Conservation (phyloP, 2,888 invertebrate genomes). For the Drosophila kanekoi region DNA sequence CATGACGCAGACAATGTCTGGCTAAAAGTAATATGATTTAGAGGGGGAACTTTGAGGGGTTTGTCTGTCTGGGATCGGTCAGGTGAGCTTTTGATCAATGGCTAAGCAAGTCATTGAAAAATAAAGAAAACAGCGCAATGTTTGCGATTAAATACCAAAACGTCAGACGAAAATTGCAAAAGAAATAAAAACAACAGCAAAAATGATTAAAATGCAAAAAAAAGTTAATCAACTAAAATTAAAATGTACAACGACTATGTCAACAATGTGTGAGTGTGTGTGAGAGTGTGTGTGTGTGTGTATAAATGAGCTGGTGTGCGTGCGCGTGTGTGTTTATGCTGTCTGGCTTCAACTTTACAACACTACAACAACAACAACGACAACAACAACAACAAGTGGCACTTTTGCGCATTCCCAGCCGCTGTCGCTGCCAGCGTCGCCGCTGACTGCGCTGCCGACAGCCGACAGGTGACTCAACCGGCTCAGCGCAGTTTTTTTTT, state of each 20-base stretch:
- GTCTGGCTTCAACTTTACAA: slow-evolving; percentile 63
- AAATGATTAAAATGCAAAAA: slow-evolving; percentile 33
- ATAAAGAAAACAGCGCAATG: slow-evolving; percentile 31
- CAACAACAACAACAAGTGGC: slow-evolving; percentile 64
- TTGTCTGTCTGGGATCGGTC: slow-evolving; percentile 41
- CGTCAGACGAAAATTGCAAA: slow-evolving; percentile 44
- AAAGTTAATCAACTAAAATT: slow-evolving; percentile 76
- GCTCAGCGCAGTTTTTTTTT: slow-evolving; percentile 42
- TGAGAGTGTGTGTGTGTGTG: slow-evolving; percentile 22
- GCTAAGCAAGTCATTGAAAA: slow-evolving; percentile 28
- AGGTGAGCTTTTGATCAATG: slow-evolving; percentile 45
- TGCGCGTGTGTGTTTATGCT: slow-evolving; percentile 38
- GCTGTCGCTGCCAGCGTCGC: slow-evolving; percentile 48
- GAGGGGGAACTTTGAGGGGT: neutral
- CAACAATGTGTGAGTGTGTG: slow-evolving; percentile 55
- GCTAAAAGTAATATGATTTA: neutral
- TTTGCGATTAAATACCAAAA: slow-evolving; percentile 41
- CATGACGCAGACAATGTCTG: slow-evolving; percentile 38
- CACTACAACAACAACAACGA: slow-evolving; percentile 25
- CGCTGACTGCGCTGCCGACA: slow-evolving; percentile 20
- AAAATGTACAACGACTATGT: slow-evolving; percentile 74
- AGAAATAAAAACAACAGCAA: slow-evolving; percentile 4
- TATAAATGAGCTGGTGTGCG: slow-evolving; percentile 22
- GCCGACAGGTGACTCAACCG: slow-evolving; percentile 77
- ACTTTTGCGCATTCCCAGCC: slow-evolving; percentile 79